Evolutionary conservation across 2,113 vertebrate species (phyloP), one percentile per base, ranked within the genome.

Genomic region (Cyprinodon variegatus): DNA sequence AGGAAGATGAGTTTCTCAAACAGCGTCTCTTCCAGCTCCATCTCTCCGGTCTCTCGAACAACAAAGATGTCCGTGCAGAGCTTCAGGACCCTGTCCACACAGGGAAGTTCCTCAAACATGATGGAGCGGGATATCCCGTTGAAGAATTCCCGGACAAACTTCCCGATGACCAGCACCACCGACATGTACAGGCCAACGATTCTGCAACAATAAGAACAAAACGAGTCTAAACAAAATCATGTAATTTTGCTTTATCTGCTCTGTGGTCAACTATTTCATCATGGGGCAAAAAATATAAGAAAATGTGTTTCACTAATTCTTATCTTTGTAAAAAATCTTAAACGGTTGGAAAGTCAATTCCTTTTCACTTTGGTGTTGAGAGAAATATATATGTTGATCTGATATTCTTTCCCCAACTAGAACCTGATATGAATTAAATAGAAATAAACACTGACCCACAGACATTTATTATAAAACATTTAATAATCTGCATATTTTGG

Each of bases 71-170:
- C 93, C 0, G 87, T 93, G 89, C 94, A 93, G 17, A 95, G 93
- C 74, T 94, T 93, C 40, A 96, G 90, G 70, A 95, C 91, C 0
- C 90, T 86, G 85, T 95, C 95, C 37, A 95, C 92, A 0, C 91
- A 92, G 0, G 95, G 95, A 65, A 96, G 89, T 74, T 95, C 94
- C 78, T 96, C 94, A 0, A 94, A 95, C 95, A 93, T 94, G 85
- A 96, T 95, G 85, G 94, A 96, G 43, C 90, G 87, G 0, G 95
- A 95, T 72, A 95, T 94, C 38, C 95, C 88, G 0, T 93, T 95
- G 86, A 96, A 95, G 88, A 95, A 94, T 74, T 96, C 94, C 29
- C 91, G 83, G 76, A 95, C 95, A 69, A 96, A 96, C 88, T 95
- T 96, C 3, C 95, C 94, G 0, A 94, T 88, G 65, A 95, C 95